phyloP scores from a whole-genome alignment of 1,140 invertebrate species.

The Drosophila saltans region DNA sequence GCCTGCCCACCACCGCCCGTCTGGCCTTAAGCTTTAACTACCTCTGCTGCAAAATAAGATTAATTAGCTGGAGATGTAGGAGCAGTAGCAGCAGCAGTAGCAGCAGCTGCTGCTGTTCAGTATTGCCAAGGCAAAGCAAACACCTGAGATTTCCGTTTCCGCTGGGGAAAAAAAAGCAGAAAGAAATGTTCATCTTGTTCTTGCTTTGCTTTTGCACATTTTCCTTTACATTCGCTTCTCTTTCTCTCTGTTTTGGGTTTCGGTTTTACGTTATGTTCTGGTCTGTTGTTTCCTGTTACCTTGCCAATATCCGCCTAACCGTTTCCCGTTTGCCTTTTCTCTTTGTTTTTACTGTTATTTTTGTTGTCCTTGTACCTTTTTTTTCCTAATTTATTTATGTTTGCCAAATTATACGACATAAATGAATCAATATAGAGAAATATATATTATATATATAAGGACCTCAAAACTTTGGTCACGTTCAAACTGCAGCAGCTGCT shows the following conservation, averaged over 20 bases:
- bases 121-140: conserved; percentile 53
- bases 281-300: conserved; percentile 65
- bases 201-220: neutral
- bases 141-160: conserved; percentile 79
- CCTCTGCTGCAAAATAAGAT: conserved; percentile 59
- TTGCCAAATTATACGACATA: conserved; percentile 77
- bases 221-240: conserved; percentile 6
- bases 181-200: conserved; percentile 30
- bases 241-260: conserved; percentile 37
- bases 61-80: conserved; percentile 65
- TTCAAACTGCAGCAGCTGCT: conserved; percentile 49
- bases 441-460: conserved; percentile 26
- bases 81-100: conserved; percentile 21
- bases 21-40: conserved; percentile 4
- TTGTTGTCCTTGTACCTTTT: conserved; percentile 16
- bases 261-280: conserved; percentile 29
- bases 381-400: conserved; percentile 75
- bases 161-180: conserved; percentile 36
- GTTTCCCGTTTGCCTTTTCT: conserved; percentile 28
- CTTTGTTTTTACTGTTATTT: neutral
- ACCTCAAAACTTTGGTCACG: conserved; percentile 34
- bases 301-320: conserved; percentile 69
- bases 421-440: conserved; percentile 72
- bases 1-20: neutral
- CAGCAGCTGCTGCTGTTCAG: conserved; percentile 20